A percentile compares a stretch with the other conserved stretches of the same genome.
Evolutionary conservation across 2,888 invertebrate species (phyloP).

Genomic region (Idaea straminata): DNA sequence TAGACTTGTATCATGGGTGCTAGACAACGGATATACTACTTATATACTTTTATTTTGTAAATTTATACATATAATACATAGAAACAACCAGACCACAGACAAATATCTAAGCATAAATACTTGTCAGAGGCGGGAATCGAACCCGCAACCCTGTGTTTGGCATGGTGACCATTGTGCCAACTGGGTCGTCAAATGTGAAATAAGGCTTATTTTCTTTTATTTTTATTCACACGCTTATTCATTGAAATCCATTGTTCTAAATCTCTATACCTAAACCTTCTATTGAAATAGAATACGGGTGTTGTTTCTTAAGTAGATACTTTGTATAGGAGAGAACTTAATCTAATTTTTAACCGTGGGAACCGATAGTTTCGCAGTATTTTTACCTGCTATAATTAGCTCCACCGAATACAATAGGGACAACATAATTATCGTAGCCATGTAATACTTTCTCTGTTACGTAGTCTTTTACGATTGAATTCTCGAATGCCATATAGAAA

Average conservation of each 20-base stretch:
- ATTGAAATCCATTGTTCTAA: neutral
- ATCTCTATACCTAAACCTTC: constrained; percentile 4
- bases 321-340: neutral
- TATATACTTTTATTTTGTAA: no score
- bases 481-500: constrained; percentile 62
- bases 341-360: constrained; percentile 21
- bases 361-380: constrained; percentile 12
- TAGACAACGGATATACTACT: no score
- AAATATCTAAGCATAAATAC: no score
- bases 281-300: neutral
- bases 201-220: no score
- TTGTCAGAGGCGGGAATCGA: no score
- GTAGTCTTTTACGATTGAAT: constrained; percentile 53
- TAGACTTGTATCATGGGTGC: no score
- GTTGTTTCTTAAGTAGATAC: neutral
- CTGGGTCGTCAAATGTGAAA: no score
- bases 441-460: constrained; percentile 58
- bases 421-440: constrained; percentile 78
- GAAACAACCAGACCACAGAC: no score
- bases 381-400: constrained; percentile 78
- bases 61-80: no score
- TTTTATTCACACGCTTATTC: neutral
- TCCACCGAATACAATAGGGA: constrained; percentile 85
- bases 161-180: no score
- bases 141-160: no score